A percentile compares a stretch with the other conserved stretches of the same genome.
Conservation (phyloP, 2,888 invertebrate species). For the Plebejus melissa region DNA sequence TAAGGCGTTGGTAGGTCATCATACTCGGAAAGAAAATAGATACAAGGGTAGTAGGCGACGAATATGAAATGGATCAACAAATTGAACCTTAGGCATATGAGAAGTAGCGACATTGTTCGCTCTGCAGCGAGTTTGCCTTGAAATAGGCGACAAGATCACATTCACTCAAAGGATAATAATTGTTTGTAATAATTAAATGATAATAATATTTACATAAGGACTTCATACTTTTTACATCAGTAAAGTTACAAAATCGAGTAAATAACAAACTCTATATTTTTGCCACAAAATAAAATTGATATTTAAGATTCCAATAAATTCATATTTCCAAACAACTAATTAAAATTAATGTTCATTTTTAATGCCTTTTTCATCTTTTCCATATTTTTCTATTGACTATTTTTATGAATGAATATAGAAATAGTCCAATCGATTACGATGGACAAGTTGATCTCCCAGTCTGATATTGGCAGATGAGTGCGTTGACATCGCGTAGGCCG, state of each 20-base stretch:
- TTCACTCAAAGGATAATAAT: slow-evolving; percentile 44
- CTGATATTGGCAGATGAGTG: background rate
- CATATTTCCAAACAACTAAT: no score
- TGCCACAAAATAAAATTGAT: background rate
- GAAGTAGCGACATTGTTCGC: slow-evolving; percentile 52
- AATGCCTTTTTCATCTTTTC: no score
- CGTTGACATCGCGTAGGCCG: background rate
- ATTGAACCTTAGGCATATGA: slow-evolving; percentile 40
- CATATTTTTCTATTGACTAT: no score
- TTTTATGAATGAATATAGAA: background rate
- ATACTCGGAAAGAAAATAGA: slow-evolving; percentile 40
- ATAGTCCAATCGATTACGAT: background rate
- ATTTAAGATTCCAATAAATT: background rate
- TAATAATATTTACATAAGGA: background rate
- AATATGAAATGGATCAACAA: slow-evolving; percentile 35
- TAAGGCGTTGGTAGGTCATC: slow-evolving; percentile 40
- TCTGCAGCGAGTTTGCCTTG: slow-evolving; percentile 56
- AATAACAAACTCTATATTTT: background rate
- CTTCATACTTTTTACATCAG: background rate
- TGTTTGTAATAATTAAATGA: slow-evolving; percentile 9
- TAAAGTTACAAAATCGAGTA: background rate
- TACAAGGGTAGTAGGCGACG: slow-evolving; percentile 38
- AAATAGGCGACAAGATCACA: slow-evolving; percentile 60
- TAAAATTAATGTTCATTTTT: no score
- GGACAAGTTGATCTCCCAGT: background rate